A percentile compares a stretch with the other conserved stretches of the same genome.
Evolutionary conservation across 2,113 vertebrate genomes (phyloP).

Genomic region (Columba janthina): DNA sequence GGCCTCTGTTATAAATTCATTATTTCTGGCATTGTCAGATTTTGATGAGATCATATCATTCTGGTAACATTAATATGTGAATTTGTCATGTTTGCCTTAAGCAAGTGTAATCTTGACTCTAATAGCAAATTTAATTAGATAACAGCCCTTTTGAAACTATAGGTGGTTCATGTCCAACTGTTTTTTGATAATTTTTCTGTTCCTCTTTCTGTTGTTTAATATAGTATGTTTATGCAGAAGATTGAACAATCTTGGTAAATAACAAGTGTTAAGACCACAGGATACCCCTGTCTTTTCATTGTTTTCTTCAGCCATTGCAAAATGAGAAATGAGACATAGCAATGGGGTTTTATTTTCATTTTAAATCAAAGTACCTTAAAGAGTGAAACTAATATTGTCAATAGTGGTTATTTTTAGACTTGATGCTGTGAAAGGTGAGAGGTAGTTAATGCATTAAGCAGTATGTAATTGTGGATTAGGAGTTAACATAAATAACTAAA

Average conservation of each 20-base stretch:
- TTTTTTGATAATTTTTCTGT: neutral
- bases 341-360: neutral
- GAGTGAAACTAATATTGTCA: neutral
- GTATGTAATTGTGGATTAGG: neutral
- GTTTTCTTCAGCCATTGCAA: neutral
- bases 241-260: neutral
- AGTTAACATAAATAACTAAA: neutral
- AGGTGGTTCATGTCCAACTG: neutral
- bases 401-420: neutral
- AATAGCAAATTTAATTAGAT: neutral
- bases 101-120: slow-evolving; percentile 4
- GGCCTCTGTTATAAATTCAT: neutral
- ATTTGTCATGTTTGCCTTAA: slow-evolving; percentile 16
- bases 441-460: neutral
- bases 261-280: neutral
- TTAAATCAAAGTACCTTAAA: neutral
- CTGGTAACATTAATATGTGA: neutral
- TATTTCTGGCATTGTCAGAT: neutral
- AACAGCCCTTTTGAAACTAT: neutral
- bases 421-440: neutral
- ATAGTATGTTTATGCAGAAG: neutral
- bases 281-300: neutral
- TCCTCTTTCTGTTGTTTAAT: neutral
- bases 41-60: neutral
- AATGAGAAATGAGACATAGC: neutral